Percentiles rank a stretch among this genome's conserved stretches.
Conservation (phyloP, 2,113 vertebrate species). For the Origma solitaria region DNA sequence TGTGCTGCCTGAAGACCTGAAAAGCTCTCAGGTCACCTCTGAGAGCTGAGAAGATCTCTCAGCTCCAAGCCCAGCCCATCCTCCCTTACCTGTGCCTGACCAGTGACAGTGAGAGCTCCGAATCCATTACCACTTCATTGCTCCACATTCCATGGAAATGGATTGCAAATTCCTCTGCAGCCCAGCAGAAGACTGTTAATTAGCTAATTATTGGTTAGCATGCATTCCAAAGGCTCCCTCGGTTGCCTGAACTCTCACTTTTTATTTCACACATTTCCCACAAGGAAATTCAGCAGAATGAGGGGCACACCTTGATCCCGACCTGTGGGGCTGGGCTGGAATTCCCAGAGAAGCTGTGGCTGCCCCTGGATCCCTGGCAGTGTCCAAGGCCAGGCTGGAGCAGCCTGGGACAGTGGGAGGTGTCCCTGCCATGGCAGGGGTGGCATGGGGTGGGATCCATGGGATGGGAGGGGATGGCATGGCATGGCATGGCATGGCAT, state of each 20-base stretch:
- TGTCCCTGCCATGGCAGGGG: not conserved
- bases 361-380: not conserved
- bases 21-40: not conserved
- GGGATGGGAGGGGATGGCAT: not conserved
- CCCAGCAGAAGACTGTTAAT: constrained; percentile 43
- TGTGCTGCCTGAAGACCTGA: not conserved
- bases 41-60: rapidly evolving
- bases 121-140: not conserved
- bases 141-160: not conserved
- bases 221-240: not conserved
- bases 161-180: constrained; percentile 3
- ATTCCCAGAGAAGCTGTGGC: not conserved
- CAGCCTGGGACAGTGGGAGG: not conserved
- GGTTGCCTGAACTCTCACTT: constrained; percentile 20
- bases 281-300: not conserved
- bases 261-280: not conserved
- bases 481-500: not conserved
- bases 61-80: not conserved
- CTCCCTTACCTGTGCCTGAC: not conserved
- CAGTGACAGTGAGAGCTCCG: not conserved
- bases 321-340: not conserved
- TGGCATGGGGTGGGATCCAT: rapidly evolving
- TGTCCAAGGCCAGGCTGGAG: not conserved
- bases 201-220: constrained; percentile 47
- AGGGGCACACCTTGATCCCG: not conserved